Conservation (phyloP, 2,113 vertebrate genomes). For the Panurus biarmicus region DNA sequence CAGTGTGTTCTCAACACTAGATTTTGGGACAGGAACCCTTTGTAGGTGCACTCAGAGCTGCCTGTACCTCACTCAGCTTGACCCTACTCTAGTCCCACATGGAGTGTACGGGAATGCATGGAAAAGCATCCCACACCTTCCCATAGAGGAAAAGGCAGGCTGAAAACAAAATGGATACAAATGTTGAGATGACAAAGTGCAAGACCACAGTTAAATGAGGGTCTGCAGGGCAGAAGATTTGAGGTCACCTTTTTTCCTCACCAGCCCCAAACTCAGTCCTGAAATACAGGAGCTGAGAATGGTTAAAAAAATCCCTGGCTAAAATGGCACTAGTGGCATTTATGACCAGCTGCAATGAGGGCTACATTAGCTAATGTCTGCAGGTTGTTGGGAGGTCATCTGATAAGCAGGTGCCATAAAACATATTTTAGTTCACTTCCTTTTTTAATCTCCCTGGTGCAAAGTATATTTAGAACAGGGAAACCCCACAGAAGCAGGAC, state of each 20-base stretch:
- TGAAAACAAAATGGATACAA: rapidly evolving
- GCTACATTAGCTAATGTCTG: constrained; percentile 15
- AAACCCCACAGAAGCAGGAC: constrained; percentile 56
- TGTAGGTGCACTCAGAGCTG: background rate
- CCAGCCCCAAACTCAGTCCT: background rate
- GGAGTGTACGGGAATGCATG: background rate
- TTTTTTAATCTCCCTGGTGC: constrained; percentile 29
- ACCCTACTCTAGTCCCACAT: rapidly evolving
- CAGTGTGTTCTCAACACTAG: rapidly evolving
- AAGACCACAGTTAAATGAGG: background rate
- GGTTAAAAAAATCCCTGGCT: background rate
- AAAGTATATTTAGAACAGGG: constrained; percentile 48
- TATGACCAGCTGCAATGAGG: constrained; percentile 5
- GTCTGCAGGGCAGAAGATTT: background rate
- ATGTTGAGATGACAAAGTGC: background rate
- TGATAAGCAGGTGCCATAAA: constrained; percentile 56
- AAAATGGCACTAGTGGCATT: background rate
- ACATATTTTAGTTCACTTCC: constrained; percentile 38
- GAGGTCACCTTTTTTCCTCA: background rate
- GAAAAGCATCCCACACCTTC: background rate
- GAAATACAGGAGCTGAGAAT: background rate
- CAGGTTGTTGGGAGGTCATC: constrained; percentile 46
- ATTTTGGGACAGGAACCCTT: background rate
- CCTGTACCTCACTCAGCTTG: background rate
- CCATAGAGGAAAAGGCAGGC: background rate